Base-by-base conservation (phyloP, 2,113 vertebrate genomes). In the Menidia beryllina region DNA sequence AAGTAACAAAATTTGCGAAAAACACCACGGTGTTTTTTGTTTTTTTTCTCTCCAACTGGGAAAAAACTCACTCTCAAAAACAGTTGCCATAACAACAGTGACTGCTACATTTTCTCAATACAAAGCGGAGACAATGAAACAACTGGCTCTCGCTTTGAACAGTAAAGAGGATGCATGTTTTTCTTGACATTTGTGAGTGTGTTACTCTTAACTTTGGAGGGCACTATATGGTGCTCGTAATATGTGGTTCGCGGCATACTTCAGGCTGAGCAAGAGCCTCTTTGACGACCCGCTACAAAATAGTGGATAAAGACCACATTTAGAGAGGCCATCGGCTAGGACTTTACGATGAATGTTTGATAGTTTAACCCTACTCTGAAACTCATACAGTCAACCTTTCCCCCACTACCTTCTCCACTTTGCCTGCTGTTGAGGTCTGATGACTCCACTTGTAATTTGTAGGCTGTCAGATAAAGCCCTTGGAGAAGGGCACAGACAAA, bases 301-400 rank as follows among this genome's bases (percentile, higher is more conserved):
- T 41, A 43, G 45, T 55, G 20, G 39, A 55, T 55, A 27, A 8
- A n/a, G 5, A 64, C 14, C 38, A 23, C 25, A 47, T 27, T 55
- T 45, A 34, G 24, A 53, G 56, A 27, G 25, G 39, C 51, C 64
- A 45, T 47, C 51, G 54, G 25, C 24, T 3, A 47, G 13, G 39
- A 34, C 51, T 47, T 47, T 12, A 41, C 53, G 24, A 66, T 66
- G 34, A 39, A 52, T 53, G 49, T 41, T 52, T 65, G 38, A 53
- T 41, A 26, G 36, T n/a, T 34, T n/a, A 12, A 30, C 52, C 20
- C 9, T 34, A 27, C 19, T 10, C 9, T 4, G 9, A 13, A 34
- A 10, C 9, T 20, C 17, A 55, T 10, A 20, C 4, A 5, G 14
- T 43, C 21, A n/a, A 49, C 19, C 3, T 20, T 19, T 19, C 26